Base-by-base conservation (phyloP, 92 coral and sea anemone genomes). In the Palythoa grandis region DNA sequence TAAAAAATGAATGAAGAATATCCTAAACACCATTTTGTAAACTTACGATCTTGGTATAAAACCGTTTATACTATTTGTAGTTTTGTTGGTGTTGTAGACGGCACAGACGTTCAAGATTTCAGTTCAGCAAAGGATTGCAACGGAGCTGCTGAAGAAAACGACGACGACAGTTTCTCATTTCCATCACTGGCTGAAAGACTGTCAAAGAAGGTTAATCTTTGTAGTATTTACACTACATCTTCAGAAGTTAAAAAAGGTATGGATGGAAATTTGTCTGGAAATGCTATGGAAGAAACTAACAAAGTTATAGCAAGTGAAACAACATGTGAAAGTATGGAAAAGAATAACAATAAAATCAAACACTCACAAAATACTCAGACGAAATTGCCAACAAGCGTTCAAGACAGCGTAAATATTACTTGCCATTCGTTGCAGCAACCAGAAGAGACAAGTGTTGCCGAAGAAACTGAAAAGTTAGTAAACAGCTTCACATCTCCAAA, bases 151-250 rank as follows among this genome's bases (percentile, higher is more conserved):
- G 58, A 80, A 2, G 47, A 66, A 40, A 47, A 16, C 25, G 85
- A 80, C 43, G 22, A 5, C 40, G 72, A 65, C 47, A 80, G 85
- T 65, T 80, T 80, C 2, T 25, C 60, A 15, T 80, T 80, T 19
- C 85, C 85, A 43, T 80, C 85, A 22, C 52, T 80, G 60, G 52
- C 75, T 43, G 85, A 80, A 19, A 66, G 85, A 48, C 74, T 80
- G 8, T 65, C 61, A 48, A 66, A 22, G 63, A 66, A 80, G 58
- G 39, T 16, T 10, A 37, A 52, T 53, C 47, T 11, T 47, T 4
- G 14, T 17, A 48, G 74, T 29, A 17, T 16, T 35, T 2, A 23
- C 15, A 17, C 74, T 25, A 23, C 38, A 23, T 23, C 6, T 52
- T 47, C 74, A 19, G 14, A 9, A 6, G 52, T 58, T 78, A 22